A percentile compares a stretch with the other conserved stretches of the same genome.
Conservation (phyloP, 92 coral and sea anemone species). For the Umimayanthus kanabou region DNA sequence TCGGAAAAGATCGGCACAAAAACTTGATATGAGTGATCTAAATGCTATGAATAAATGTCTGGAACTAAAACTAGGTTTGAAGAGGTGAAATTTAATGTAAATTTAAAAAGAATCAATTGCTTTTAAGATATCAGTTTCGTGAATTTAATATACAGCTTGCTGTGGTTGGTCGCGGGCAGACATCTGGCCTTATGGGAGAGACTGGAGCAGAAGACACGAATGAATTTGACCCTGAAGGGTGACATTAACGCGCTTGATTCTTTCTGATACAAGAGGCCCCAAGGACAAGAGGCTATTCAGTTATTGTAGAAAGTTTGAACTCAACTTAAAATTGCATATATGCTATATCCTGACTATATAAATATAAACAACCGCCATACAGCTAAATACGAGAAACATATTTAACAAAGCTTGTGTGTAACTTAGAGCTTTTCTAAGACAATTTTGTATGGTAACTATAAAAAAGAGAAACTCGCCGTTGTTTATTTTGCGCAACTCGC, state of each 20-base stretch:
- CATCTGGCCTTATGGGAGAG: constrained; percentile 36
- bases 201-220: neutral
- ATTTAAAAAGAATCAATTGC: constrained; percentile 26
- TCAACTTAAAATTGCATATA: neutral
- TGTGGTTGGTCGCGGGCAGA: constrained; percentile 7
- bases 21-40: constrained; percentile 3
- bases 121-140: constrained; percentile 43
- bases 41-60: neutral
- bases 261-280: constrained; percentile 40
- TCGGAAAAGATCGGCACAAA: neutral
- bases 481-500: constrained; percentile 8
- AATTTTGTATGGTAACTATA: constrained; percentile 36
- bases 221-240: constrained; percentile 17
- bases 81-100: constrained; percentile 31
- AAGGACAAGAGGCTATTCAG: constrained; percentile 9
- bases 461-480: neutral
- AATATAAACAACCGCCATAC: constrained; percentile 11
- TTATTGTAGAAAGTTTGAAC: constrained; percentile 5
- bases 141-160: constrained; percentile 27
- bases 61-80: neutral
- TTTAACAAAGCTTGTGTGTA: constrained; percentile 20
- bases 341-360: neutral
- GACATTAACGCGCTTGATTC: constrained; percentile 2
- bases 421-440: constrained; percentile 26
- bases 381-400: constrained; percentile 5